phyloP scores from a whole-genome alignment of 2,888 invertebrate genomes.

The Dryomyza anilis region DNA sequence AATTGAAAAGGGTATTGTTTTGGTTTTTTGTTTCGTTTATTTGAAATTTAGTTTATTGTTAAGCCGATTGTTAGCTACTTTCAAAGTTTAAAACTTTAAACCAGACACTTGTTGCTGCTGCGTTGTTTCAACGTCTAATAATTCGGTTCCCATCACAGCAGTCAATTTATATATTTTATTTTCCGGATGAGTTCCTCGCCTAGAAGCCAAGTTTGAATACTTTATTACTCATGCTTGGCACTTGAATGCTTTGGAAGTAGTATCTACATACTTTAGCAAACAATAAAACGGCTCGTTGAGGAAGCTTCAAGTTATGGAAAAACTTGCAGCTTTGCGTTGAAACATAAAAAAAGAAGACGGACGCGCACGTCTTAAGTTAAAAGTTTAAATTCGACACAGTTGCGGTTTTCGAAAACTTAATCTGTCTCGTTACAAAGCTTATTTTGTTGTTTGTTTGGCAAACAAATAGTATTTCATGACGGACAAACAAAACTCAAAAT shows the following conservation, averaged over 20 bases:
- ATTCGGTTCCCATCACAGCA: constrained; percentile 48
- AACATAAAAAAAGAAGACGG: too few relatives aligned
- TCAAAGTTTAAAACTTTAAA: neutral
- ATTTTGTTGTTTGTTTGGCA: neutral
- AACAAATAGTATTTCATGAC: too few relatives aligned
- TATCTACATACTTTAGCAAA: constrained; percentile 19
- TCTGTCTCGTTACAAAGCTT: neutral
- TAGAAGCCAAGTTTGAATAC: constrained; percentile 28
- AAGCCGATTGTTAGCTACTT: neutral
- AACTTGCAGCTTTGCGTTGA: neutral
- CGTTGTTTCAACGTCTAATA: constrained; percentile 39
- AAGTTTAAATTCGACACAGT: neutral
- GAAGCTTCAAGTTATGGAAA: neutral
- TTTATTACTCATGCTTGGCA: constrained; percentile 11
- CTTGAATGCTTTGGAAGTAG: constrained; percentile 13
- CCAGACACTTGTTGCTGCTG: constrained; percentile 1
- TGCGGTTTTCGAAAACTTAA: neutral
- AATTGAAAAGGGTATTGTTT: neutral
- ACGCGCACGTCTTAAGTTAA: neutral
- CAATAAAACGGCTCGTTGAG: neutral
- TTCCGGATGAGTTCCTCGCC: constrained; percentile 55
- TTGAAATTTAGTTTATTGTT: neutral
- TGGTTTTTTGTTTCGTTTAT: neutral
- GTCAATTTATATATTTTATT: constrained; percentile 57
- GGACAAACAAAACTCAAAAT: too few relatives aligned